Percentiles rank a stretch among this genome's conserved stretches.
phyloP scores from a whole-genome alignment of 2,797 vertebrate genomes.

The Gallinago solitaria region DNA sequence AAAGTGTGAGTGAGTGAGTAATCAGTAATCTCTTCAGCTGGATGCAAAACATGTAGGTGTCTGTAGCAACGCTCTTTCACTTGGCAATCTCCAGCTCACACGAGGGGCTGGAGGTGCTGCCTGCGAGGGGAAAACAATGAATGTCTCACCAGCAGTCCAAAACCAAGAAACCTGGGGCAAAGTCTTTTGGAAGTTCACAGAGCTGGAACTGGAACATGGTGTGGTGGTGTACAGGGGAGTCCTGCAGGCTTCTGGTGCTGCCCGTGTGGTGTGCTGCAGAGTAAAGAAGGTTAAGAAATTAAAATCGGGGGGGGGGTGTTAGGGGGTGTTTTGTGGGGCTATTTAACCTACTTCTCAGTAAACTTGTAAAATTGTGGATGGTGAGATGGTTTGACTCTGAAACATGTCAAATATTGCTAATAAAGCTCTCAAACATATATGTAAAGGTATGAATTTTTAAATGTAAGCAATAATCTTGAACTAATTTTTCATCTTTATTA shows the following conservation, averaged over 20 bases:
- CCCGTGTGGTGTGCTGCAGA: background rate
- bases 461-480: background rate
- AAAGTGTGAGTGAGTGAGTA: background rate
- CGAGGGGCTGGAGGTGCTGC: background rate
- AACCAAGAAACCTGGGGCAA: background rate
- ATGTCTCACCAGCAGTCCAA: background rate
- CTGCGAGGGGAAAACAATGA: background rate
- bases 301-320: background rate
- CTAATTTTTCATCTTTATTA: background rate
- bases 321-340: no score
- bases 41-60: background rate
- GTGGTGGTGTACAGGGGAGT: no score
- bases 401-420: background rate
- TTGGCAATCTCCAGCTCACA: background rate
- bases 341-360: background rate
- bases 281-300: background rate
- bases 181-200: background rate
- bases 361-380: background rate
- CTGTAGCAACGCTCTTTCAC: background rate
- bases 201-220: rapidly evolving
- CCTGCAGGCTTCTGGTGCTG: background rate
- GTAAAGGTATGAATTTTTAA: background rate
- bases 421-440: background rate
- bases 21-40: background rate
- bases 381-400: background rate